Conservation (phyloP, 2,113 vertebrate species). For the Ibidorhyncha struthersii region DNA sequence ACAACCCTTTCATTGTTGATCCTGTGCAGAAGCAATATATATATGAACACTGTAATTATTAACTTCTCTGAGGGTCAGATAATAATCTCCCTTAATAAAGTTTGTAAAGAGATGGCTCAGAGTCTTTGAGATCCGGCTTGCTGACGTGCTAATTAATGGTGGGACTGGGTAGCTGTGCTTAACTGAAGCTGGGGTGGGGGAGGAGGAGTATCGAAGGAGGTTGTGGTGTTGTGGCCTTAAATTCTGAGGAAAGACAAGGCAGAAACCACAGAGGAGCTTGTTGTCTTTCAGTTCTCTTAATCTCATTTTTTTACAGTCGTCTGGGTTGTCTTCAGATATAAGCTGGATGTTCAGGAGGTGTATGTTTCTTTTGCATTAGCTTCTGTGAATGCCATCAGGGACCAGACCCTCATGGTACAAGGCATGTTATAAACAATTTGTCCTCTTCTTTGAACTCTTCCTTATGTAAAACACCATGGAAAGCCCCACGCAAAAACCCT, state of each 20-base stretch:
- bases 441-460: slow-evolving; percentile 2
- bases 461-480: background rate
- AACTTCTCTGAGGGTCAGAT: background rate
- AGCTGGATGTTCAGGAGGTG: background rate
- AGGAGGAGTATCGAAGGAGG: background rate
- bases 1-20: slow-evolving; percentile 45
- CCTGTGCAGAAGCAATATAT: slow-evolving; percentile 17
- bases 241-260: slow-evolving; percentile 21
- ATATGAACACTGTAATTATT: background rate
- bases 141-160: background rate
- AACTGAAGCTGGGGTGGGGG: background rate
- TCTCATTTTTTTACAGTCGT: background rate
- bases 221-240: background rate
- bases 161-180: background rate
- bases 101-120: background rate
- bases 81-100: background rate
- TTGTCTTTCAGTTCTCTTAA: background rate
- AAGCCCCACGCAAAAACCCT: background rate
- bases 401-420: background rate
- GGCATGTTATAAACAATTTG: background rate
- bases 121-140: background rate
- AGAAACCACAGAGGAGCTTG: slow-evolving; percentile 6
- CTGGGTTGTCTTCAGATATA: background rate
- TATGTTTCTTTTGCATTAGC: background rate
- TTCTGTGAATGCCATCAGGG: background rate